Evolutionary conservation across 2,888 invertebrate species (phyloP).

Genomic region (Metacarcinus magister): DNA sequence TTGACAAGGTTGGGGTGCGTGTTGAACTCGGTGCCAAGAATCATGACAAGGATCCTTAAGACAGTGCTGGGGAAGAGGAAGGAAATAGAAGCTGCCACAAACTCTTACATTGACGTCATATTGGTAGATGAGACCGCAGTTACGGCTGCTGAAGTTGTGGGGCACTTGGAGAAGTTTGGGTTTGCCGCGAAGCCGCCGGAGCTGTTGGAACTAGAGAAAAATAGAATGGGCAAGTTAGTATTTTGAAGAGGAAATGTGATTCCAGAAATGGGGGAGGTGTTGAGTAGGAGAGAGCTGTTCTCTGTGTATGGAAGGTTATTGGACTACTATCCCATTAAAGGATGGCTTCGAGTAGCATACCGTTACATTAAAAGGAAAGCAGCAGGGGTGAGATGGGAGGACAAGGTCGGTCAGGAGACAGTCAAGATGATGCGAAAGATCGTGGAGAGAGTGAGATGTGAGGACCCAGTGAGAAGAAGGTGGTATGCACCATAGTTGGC

Average conservation of each 20-base stretch:
- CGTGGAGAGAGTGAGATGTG: no score
- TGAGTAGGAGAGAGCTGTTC: not conserved
- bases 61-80: conserved; percentile 11
- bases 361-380: no score
- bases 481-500: no score
- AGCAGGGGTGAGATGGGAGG: no score
- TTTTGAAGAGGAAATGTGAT: not conserved
- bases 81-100: not conserved
- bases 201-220: not conserved
- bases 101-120: not conserved
- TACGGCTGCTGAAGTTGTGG: not conserved
- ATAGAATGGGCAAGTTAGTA: not conserved
- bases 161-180: conserved; percentile 41
- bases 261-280: not conserved
- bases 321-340: no score
- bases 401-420: no score
- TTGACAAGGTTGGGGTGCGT: conserved; percentile 58
- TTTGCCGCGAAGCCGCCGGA: conserved; percentile 47
- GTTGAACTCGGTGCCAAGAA: conserved; percentile 38
- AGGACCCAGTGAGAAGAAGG: no score
- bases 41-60: conserved; percentile 63
- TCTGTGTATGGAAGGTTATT: no score
- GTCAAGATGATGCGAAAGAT: no score
- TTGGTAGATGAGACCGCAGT: no score
- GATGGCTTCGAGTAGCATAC: no score